phyloP scores from a whole-genome alignment of 2,888 invertebrate species.

The Noctua janthe region DNA sequence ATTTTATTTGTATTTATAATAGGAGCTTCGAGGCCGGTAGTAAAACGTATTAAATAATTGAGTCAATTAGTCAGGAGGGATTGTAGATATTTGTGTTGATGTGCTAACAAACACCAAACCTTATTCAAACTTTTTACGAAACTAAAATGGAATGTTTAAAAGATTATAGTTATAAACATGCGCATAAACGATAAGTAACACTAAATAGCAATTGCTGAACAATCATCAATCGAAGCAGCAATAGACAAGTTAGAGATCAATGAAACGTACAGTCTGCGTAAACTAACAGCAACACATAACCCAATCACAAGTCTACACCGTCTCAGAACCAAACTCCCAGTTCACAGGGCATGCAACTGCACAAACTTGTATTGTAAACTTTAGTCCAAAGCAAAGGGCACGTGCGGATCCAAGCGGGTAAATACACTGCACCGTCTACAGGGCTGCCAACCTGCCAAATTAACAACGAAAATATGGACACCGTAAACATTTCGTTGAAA shows the following conservation, averaged over 20 bases:
- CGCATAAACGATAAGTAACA: neutral
- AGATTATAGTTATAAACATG: too few species aligned
- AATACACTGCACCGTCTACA: constrained; percentile 67
- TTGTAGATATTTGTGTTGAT: neutral
- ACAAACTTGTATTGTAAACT: constrained; percentile 76
- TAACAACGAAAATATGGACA: constrained; percentile 50
- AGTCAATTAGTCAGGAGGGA: neutral
- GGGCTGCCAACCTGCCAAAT: constrained; percentile 58
- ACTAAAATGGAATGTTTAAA: neutral
- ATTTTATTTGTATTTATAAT: constrained; percentile 30
- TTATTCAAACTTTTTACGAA: neutral
- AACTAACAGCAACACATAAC: constrained; percentile 18
- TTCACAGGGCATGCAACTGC: constrained; percentile 66
- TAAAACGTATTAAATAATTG: constrained; percentile 4
- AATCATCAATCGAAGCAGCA: neutral
- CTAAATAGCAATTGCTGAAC: neutral
- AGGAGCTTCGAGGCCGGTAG: neutral
- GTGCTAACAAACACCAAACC: neutral
- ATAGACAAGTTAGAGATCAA: constrained; percentile 5
- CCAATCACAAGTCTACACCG: constrained; percentile 36
- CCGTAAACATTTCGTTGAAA: constrained; percentile 40
- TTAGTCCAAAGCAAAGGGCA: constrained; percentile 62
- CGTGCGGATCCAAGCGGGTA: constrained; percentile 68
- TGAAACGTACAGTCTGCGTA: neutral
- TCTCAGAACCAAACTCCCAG: constrained; percentile 54